phyloP scores from a whole-genome alignment of 2,888 invertebrate species.

The Latrodectus hesperus region DNA sequence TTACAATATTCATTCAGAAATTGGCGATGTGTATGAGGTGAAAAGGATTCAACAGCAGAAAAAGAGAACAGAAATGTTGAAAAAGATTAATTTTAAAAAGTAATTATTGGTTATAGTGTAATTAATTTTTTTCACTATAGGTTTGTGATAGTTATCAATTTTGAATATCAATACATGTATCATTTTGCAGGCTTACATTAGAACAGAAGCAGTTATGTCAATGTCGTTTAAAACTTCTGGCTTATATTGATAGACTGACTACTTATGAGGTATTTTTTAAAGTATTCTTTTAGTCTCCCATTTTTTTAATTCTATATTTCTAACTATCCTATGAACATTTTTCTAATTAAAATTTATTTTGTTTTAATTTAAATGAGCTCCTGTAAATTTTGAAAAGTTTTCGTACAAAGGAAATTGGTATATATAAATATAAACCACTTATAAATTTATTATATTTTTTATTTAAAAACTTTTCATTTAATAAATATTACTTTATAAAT shows the following conservation, averaged over 20 bases:
- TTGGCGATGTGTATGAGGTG: conserved; percentile 36
- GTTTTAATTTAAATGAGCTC: too few relatives aligned
- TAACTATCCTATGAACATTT: background rate
- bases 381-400: too few relatives aligned
- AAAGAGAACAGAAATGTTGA: conserved; percentile 73
- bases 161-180: background rate
- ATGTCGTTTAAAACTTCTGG: conserved; percentile 81
- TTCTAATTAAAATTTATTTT: background rate
- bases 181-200: conserved; percentile 77
- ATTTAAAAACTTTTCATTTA: too few relatives aligned
- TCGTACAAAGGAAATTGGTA: too few relatives aligned
- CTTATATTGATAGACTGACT: conserved; percentile 82
- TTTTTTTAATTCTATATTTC: background rate
- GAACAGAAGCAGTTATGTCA: conserved; percentile 82
- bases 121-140: background rate
- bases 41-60: conserved; percentile 30
- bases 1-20: conserved; percentile 13
- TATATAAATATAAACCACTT: too few relatives aligned
- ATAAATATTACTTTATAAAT: too few relatives aligned
- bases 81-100: conserved; percentile 76
- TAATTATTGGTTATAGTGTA: conserved; percentile 3
- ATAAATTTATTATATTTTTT: too few relatives aligned
- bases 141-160: background rate
- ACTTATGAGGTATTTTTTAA: conserved; percentile 78
- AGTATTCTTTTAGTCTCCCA: background rate